Percentiles rank a stretch among this genome's conserved stretches.
These are phyloP conservation scores for Ahaetulla prasina DNA, from an alignment of 2,113 vertebrate species.

Conservation along the genomic window DNA sequence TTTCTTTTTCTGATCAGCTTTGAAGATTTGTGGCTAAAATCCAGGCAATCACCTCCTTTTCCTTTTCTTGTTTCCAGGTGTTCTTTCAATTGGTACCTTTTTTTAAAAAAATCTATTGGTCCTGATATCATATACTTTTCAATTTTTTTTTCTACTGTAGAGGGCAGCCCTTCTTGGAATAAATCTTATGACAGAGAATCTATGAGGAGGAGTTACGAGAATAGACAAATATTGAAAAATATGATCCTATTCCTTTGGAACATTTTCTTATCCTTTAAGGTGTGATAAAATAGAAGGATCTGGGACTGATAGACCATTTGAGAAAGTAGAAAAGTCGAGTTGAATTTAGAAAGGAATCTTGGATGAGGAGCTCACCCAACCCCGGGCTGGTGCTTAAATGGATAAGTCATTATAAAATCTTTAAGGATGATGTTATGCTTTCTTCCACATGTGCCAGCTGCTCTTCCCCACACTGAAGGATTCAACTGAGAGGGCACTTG, in stretches of 20 bases:
- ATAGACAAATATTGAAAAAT: background rate
- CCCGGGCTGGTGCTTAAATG: background rate
- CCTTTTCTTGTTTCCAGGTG: background rate
- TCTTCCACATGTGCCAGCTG: constrained; percentile 10
- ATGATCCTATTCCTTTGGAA: constrained; percentile 12
- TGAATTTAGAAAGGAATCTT: background rate
- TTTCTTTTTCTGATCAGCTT: background rate
- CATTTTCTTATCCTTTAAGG: constrained; percentile 20
- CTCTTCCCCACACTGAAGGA: background rate
- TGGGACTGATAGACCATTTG: background rate
- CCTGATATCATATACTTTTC: constrained; percentile 3
- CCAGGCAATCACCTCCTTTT: background rate
- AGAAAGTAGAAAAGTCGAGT: background rate
- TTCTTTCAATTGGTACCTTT: background rate
- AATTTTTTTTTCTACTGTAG: background rate
- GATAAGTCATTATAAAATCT: constrained; percentile 1
- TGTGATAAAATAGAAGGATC: background rate
- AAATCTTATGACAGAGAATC: background rate
- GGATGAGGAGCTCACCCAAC: background rate
- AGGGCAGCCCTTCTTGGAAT: constrained; percentile 5
- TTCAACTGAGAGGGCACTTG: background rate
- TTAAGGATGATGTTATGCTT: background rate
- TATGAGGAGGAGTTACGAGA: background rate
- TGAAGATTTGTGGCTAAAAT: background rate
- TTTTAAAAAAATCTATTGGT: background rate